Percentiles rank a stretch among this genome's conserved stretches.
These are phyloP conservation scores for Nyctibius grandis DNA, from an alignment of 2,797 vertebrate genomes.

Conservation along the genomic window DNA sequence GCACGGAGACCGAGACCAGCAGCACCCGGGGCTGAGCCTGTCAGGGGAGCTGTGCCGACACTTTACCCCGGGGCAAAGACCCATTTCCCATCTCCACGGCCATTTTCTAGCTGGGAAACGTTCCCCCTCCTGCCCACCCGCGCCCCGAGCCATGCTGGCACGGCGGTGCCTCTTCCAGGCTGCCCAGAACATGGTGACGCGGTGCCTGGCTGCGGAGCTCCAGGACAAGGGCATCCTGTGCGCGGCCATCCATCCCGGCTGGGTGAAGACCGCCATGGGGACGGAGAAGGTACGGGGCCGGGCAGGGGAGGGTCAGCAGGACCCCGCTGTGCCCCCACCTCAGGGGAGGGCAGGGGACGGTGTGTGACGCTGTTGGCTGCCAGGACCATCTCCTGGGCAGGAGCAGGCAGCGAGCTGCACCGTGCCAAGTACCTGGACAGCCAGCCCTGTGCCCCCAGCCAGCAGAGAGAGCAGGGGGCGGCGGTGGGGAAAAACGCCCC, in stretches of 20 bases:
- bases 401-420: too few relatives aligned
- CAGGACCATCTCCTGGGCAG: not conserved
- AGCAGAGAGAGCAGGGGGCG: not conserved
- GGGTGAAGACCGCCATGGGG: constrained; percentile 62
- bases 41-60: not conserved
- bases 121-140: not conserved
- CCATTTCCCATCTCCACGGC: not conserved
- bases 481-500: not conserved
- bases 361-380: not conserved
- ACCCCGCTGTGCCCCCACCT: not conserved
- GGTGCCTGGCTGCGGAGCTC: constrained; percentile 9
- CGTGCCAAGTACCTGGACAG: not conserved
- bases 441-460: not conserved
- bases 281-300: constrained; percentile 15
- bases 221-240: constrained; percentile 40
- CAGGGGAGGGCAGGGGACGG: not conserved
- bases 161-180: constrained; percentile 3
- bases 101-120: not conserved
- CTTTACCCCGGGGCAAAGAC: not conserved
- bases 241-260: constrained; percentile 32
- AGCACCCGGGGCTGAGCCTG: not conserved
- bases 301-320: not conserved
- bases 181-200: constrained; percentile 50
- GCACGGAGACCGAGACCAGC: not conserved
- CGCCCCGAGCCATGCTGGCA: rapidly evolving